Evolutionary conservation across 2,113 vertebrate species (phyloP).

Genomic region (Sciurus niger): DNA sequence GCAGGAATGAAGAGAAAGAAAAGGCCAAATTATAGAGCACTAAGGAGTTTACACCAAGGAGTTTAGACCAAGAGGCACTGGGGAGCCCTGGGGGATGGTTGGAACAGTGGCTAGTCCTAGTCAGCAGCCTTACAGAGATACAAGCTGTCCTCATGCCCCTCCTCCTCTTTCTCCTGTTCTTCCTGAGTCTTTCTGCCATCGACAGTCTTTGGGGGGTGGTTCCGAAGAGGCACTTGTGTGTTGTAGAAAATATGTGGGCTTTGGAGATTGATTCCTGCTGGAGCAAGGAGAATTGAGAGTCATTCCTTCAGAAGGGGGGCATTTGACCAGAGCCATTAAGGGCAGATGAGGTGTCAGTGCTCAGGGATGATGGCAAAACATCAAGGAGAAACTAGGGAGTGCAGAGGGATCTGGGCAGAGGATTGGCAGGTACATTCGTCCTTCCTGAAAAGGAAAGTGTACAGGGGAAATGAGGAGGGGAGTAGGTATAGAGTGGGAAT

Average conservation of each 20-base stretch:
- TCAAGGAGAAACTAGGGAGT: neutral
- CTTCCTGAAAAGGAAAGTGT: neutral
- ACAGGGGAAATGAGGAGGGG: neutral
- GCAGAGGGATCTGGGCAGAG: neutral
- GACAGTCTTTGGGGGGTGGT: neutral
- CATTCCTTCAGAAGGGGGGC: neutral
- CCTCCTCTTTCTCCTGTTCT: neutral
- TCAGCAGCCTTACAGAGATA: neutral
- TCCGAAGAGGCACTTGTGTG: neutral
- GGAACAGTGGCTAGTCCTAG: neutral
- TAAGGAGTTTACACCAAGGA: neutral
- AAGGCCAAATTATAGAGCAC: neutral
- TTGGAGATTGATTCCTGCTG: neutral
- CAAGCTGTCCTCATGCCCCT: neutral
- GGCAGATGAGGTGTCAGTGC: neutral
- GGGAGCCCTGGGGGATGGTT: neutral
- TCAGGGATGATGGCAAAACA: neutral
- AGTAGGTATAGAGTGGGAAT: neutral
- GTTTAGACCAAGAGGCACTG: neutral
- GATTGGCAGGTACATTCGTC: neutral
- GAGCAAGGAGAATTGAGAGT: neutral
- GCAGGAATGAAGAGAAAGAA: slow-evolving; percentile 1
- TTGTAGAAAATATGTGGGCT: neutral
- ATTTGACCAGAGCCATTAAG: neutral
- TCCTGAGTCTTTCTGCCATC: neutral